These are phyloP conservation scores for Cricetomys ansorgei DNA, from an alignment of 2,113 vertebrate species.

Conservation along the genomic window DNA sequence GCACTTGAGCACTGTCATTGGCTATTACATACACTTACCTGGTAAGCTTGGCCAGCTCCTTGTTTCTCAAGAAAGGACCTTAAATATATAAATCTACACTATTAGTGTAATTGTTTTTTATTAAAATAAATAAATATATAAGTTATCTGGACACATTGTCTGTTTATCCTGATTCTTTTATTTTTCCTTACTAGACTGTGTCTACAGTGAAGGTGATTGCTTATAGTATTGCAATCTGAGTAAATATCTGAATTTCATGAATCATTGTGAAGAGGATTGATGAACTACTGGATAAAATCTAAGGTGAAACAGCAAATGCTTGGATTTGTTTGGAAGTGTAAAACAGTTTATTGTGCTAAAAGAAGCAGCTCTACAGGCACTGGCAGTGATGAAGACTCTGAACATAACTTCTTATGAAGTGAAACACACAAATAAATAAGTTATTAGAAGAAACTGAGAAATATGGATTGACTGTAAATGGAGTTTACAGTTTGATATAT, in stretches of 20 bases:
- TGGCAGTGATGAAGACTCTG: background rate
- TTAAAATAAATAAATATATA: slow-evolving; percentile 14
- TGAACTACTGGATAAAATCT: slow-evolving; percentile 61
- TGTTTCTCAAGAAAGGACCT: slow-evolving; percentile 63
- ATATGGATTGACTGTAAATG: slow-evolving; percentile 56
- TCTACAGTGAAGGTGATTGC: background rate
- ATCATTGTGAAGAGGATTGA: slow-evolving; percentile 52
- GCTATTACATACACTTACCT: slow-evolving; percentile 38
- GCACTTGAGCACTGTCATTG: slow-evolving; percentile 61
- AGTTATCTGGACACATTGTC: background rate
- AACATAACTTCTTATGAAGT: slow-evolving; percentile 53
- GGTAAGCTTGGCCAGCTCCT: slow-evolving; percentile 46
- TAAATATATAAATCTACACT: slow-evolving; percentile 7
- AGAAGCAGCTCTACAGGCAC: background rate
- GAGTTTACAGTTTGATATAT: slow-evolving; percentile 60
- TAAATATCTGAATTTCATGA: slow-evolving; percentile 22
- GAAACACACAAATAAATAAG: slow-evolving; percentile 68
- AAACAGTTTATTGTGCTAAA: slow-evolving; percentile 4
- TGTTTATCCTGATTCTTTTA: slow-evolving; percentile 17
- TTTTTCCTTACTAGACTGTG: background rate
- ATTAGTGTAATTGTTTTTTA: background rate
- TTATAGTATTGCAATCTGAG: slow-evolving; percentile 1
- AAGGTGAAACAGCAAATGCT: slow-evolving; percentile 11
- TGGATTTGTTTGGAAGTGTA: slow-evolving; percentile 20
- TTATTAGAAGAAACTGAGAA: slow-evolving; percentile 59